These are phyloP conservation scores for Craniophora ligustri DNA, from an alignment of 2,888 invertebrate species.

Conservation along the genomic window DNA sequence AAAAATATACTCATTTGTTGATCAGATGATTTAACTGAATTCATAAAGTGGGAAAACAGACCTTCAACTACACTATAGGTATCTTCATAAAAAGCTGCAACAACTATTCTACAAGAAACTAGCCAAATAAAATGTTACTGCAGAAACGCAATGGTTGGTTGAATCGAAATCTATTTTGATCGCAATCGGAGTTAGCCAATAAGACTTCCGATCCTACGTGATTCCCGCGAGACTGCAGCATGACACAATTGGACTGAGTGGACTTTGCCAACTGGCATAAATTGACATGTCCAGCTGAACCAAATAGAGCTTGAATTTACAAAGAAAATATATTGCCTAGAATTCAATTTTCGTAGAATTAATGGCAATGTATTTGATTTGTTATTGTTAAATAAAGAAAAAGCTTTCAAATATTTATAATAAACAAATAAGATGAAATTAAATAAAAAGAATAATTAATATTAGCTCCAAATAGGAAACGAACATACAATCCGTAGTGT, in stretches of 20 bases:
- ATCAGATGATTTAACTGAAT: no score
- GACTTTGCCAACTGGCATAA: slow-evolving; percentile 13
- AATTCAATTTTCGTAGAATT: background rate
- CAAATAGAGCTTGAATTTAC: background rate
- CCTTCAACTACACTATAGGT: no score
- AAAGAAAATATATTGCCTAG: background rate
- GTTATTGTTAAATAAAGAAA: no score
- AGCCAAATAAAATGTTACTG: background rate
- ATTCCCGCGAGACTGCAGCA: slow-evolving; percentile 29
- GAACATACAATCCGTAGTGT: no score
- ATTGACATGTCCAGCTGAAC: background rate
- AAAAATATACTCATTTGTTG: no score
- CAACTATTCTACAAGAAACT: background rate
- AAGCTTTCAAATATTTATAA: no score
- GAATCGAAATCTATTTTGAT: slow-evolving; percentile 26
- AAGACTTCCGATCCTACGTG: slow-evolving; percentile 24
- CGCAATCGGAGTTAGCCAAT: slow-evolving; percentile 19
- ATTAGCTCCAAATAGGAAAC: no score
- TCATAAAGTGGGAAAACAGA: no score
- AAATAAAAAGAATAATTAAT: no score
- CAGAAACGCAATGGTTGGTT: slow-evolving; percentile 6
- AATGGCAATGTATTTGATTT: background rate
- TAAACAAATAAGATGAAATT: no score
- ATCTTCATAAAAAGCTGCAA: no score
- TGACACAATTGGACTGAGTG: slow-evolving; percentile 26